Percentiles rank a stretch among this genome's conserved stretches.
These are phyloP conservation scores for Busseola fusca DNA, from an alignment of 2,888 invertebrate genomes.

Conservation along the genomic window DNA sequence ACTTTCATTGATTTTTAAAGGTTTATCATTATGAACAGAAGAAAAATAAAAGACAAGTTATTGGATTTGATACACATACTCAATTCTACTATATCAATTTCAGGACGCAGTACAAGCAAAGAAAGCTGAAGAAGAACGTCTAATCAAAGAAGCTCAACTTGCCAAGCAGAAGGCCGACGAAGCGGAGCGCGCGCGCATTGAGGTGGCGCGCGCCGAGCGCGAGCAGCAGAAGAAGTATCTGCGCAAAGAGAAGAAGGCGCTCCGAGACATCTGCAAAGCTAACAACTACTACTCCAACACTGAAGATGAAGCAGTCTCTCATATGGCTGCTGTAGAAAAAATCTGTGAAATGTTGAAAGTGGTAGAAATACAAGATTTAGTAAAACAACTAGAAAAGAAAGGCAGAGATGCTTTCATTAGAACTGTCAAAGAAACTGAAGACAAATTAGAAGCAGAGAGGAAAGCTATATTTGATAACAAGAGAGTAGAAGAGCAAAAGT, in stretches of 20 bases:
- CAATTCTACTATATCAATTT: constrained; percentile 59
- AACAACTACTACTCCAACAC: constrained; percentile 93
- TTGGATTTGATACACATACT: not conserved
- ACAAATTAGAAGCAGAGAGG: constrained; percentile 93
- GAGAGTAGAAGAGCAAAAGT: constrained; percentile 82
- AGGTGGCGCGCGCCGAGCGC: constrained; percentile 94
- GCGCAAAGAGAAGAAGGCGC: constrained; percentile 95
- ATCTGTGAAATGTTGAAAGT: constrained; percentile 94
- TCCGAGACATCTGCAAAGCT: constrained; percentile 94
- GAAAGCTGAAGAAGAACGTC: constrained; percentile 94
- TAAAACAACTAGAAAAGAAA: constrained; percentile 90
- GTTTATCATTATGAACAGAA: not conserved
- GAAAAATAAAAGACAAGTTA: not conserved
- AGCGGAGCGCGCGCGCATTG: constrained; percentile 94
- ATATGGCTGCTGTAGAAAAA: constrained; percentile 97
- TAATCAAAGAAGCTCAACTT: constrained; percentile 91
- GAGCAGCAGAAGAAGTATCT: constrained; percentile 95
- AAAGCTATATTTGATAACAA: constrained; percentile 88
- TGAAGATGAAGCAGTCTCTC: constrained; percentile 92
- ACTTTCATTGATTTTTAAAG: too few species aligned
- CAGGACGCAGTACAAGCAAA: constrained; percentile 94
- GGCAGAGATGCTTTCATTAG: constrained; percentile 91
- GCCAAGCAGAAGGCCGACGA: constrained; percentile 94
- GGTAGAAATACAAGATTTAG: constrained; percentile 92
- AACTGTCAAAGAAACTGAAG: constrained; percentile 92